A percentile compares a stretch with the other conserved stretches of the same genome.
Evolutionary conservation across 2,888 invertebrate genomes (phyloP).

Genomic region (Watsonalla binaria): DNA sequence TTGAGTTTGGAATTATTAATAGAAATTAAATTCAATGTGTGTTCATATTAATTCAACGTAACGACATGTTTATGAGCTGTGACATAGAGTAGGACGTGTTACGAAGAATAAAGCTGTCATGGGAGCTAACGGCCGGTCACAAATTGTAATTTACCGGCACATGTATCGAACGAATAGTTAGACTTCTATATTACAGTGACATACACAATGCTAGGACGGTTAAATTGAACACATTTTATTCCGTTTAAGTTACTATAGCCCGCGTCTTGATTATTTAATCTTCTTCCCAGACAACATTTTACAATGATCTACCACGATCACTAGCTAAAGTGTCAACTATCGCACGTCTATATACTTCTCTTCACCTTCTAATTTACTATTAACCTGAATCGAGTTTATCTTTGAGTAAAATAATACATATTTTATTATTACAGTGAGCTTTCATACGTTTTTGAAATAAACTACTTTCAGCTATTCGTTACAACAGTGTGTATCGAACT

Average conservation of each 20-base stretch:
- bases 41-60: slow-evolving; percentile 62
- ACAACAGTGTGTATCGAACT: slow-evolving; percentile 13
- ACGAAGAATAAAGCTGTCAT: slow-evolving; percentile 69
- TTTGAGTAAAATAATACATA: too few relatives aligned
- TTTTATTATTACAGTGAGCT: too few relatives aligned
- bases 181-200: slow-evolving; percentile 13
- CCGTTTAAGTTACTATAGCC: slow-evolving; percentile 8
- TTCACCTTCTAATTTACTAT: too few relatives aligned
- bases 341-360: too few relatives aligned
- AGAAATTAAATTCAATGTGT: slow-evolving; percentile 54
- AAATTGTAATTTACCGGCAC: slow-evolving; percentile 69
- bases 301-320: too few relatives aligned
- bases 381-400: too few relatives aligned
- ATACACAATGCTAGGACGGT: slow-evolving; percentile 14
- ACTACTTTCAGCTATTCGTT: too few relatives aligned
- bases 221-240: neutral
- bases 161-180: slow-evolving; percentile 46
- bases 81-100: slow-evolving; percentile 69
- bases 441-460: too few relatives aligned
- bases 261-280: too few relatives aligned
- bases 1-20: slow-evolving; percentile 43
- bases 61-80: slow-evolving; percentile 71
- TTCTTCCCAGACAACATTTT: too few relatives aligned
- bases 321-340: too few relatives aligned
- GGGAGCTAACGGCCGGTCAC: slow-evolving; percentile 61